Evolutionary conservation across 1,140 invertebrate genomes (phyloP).

Genomic region (Ruditapes philippinarum): DNA sequence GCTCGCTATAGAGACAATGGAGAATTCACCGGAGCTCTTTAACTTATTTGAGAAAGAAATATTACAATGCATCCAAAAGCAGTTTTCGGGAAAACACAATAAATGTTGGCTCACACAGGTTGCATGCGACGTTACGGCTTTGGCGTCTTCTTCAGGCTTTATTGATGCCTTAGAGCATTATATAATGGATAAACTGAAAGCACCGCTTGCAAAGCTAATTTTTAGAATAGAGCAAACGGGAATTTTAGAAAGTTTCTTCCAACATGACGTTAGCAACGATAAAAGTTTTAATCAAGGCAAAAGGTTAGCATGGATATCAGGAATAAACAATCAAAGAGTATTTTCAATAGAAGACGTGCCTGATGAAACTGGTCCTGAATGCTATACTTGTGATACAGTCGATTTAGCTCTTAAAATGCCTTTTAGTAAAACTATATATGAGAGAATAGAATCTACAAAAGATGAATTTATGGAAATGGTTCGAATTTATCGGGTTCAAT

Average conservation of each 20-base stretch:
- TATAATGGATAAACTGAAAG: not conserved
- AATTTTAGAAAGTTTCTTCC: constrained; percentile 48
- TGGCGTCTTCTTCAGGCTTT: constrained; percentile 21
- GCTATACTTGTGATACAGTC: not conserved
- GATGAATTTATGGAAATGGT: constrained; percentile 29
- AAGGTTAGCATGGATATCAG: not conserved
- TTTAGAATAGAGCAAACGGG: constrained; percentile 26
- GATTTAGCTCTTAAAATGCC: constrained; percentile 38
- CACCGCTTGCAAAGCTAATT: constrained; percentile 33
- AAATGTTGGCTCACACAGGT: constrained; percentile 45
- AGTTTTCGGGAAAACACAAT: not conserved
- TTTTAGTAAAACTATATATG: constrained; percentile 20
- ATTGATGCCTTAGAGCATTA: constrained; percentile 40
- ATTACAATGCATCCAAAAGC: not conserved
- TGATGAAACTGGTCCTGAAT: constrained; percentile 44
- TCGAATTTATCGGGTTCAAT: not conserved
- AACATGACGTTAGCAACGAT: not conserved
- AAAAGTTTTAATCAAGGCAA: not conserved
- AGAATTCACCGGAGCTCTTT: constrained; percentile 41
- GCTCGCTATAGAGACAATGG: constrained; percentile 33
- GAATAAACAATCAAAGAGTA: not conserved
- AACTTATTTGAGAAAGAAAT: constrained; percentile 64
- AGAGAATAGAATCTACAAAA: constrained; percentile 18
- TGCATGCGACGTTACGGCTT: constrained; percentile 6
- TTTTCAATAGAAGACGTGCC: constrained; percentile 15